Evolutionary conservation across 2,797 vertebrate species (phyloP), one percentile per base, ranked within the genome.

Genomic region (Periparus ater): DNA sequence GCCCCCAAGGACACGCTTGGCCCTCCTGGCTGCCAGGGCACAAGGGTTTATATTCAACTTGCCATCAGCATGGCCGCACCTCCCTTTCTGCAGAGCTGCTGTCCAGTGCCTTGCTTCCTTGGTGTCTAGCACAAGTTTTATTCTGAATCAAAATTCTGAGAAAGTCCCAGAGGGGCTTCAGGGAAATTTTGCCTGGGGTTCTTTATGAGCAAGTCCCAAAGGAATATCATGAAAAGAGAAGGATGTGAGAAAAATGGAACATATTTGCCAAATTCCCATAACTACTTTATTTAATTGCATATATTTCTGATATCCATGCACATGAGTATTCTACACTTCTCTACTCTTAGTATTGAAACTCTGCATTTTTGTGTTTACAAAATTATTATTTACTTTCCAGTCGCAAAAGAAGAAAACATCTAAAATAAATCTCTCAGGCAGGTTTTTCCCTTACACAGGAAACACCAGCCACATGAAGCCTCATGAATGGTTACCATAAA

Each of bases 1-100:
- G 45, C 1, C 0, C 13, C 14, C 15, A 25, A 42, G 88, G 38
- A 27, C 21, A 77, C 0, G 0, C 0, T 0, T 84, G 26, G 5
- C 30, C 26, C 60, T 47, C 30, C 34, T 66, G 66, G 30, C 53
- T 84, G 38, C 58, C 79, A 42, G 73, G 53, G 9, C 34, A 21
- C 27, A 1, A 0, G 44, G 23, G 15, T 27, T 57, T 23, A 17
- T 0, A 0, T n/a, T n/a, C 47, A 66, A 2, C 17, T 48, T n/a
- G 30, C 9, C 80, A 54, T 16, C 0, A 19, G 22, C 53, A 47
- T 45, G 4, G 29, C 1, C 11, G 26, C 40, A 54, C 2, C 0
- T 54, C 16, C 26, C 27, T 73, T 66, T 27, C 40, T 60, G 27
- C 16, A 17, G 40, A 3, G 30, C 53, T 48, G 22, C 40, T 60